Conservation (phyloP, 1,140 invertebrate genomes). For the Cephus cinctus region DNA sequence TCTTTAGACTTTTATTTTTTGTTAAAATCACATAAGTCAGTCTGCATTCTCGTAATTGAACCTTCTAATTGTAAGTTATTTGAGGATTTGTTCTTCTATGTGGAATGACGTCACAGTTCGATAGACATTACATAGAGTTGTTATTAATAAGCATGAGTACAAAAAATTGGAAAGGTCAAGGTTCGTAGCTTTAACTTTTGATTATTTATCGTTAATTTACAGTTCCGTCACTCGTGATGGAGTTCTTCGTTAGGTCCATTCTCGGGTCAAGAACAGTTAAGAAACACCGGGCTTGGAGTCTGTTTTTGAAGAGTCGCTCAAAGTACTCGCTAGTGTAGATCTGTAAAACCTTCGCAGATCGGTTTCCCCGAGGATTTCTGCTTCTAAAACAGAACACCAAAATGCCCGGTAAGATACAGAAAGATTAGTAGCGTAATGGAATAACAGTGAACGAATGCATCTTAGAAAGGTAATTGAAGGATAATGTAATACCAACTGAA, state of each 20-base stretch:
- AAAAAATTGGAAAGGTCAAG: slow-evolving; percentile 39
- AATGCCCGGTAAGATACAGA: slow-evolving; percentile 12
- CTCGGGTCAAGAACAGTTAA: slow-evolving; percentile 29
- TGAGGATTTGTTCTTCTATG: too few species aligned
- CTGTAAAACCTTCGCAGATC: slow-evolving; percentile 53
- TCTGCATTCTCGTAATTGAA: too few species aligned
- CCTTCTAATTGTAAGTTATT: too few species aligned
- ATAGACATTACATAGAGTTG: too few species aligned
- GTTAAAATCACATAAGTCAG: too few species aligned
- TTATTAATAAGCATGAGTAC: background rate
- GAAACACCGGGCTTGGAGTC: slow-evolving; percentile 26
- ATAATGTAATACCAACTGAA: background rate
- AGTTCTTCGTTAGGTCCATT: slow-evolving; percentile 34
- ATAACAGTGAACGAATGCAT: too few species aligned
- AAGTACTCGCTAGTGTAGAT: slow-evolving; percentile 43
- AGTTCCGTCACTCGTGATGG: slow-evolving; percentile 35
- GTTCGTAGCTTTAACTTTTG: slow-evolving; percentile 25
- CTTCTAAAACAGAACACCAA: slow-evolving; percentile 47
- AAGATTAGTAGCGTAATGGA: too few species aligned
- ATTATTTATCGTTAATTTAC: slow-evolving; percentile 20
- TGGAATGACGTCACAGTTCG: too few species aligned
- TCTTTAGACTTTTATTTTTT: too few species aligned
- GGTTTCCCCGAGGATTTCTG: slow-evolving; percentile 52
- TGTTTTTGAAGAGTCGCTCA: slow-evolving; percentile 25
- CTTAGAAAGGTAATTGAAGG: background rate